These are phyloP conservation scores for Rhabdornis inornatus DNA, from an alignment of 2,113 vertebrate species.

Conservation along the genomic window DNA sequence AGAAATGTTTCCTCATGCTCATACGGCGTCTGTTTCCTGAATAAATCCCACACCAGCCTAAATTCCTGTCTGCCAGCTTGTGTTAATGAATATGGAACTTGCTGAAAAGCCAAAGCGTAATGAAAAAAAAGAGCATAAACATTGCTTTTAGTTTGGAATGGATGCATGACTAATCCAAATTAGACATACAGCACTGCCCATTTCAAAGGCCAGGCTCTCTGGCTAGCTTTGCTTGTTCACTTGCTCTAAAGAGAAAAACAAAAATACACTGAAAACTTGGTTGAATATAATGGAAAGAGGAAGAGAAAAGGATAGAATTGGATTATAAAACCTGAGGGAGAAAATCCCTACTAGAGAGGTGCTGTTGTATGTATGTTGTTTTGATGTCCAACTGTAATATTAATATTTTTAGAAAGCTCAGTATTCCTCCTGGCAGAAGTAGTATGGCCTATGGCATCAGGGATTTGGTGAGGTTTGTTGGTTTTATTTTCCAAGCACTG, in stretches of 20 bases:
- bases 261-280: not conserved
- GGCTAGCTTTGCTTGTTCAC: not conserved
- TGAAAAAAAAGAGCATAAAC: not conserved
- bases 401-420: not conserved
- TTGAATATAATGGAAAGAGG: not conserved
- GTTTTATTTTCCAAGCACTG: not conserved
- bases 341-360: not conserved
- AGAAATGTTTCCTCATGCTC: slow-evolving; percentile 55
- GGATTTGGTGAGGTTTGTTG: not conserved
- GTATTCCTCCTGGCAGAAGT: not conserved
- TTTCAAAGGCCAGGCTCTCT: slow-evolving; percentile 35
- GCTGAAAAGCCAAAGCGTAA: not conserved
- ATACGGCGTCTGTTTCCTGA: slow-evolving; percentile 3
- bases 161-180: slow-evolving; percentile 50
- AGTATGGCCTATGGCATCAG: not conserved
- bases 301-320: not conserved
- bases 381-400: not conserved
- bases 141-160: slow-evolving; percentile 32
- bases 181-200: slow-evolving; percentile 29
- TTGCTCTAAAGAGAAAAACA: not conserved
- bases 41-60: slow-evolving; percentile 17
- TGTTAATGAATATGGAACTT: slow-evolving; percentile 62
- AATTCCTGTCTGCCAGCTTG: slow-evolving; percentile 34
- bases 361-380: not conserved
- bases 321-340: not conserved